Evolutionary conservation across 2,888 invertebrate species (phyloP).

Genomic region (Globia sparganii): DNA sequence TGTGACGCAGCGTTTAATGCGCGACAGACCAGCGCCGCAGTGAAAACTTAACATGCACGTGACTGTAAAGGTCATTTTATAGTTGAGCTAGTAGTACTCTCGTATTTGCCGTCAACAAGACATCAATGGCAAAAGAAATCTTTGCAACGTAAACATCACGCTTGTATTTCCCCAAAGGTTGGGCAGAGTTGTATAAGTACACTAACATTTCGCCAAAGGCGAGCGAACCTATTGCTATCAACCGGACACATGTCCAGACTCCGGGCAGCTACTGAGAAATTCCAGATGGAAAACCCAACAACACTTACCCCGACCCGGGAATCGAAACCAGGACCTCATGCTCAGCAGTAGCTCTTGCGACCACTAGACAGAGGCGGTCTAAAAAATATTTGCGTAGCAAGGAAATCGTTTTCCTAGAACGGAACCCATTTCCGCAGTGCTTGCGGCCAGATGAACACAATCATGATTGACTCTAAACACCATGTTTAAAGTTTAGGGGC

Average conservation of each 20-base stretch:
- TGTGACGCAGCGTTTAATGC: slow-evolving; percentile 76
- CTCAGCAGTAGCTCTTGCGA: no score
- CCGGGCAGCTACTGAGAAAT: not conserved
- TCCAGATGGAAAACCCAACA: not conserved
- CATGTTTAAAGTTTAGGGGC: slow-evolving; percentile 33
- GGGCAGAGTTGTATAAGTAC: not conserved
- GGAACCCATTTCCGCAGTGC: slow-evolving; percentile 50
- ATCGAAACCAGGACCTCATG: not conserved
- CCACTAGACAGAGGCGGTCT: not conserved
- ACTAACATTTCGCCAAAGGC: not conserved
- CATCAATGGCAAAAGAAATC: slow-evolving; percentile 65
- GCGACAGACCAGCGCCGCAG: slow-evolving; percentile 73
- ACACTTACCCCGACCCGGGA: no score
- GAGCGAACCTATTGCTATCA: not conserved
- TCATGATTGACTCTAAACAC: slow-evolving; percentile 54
- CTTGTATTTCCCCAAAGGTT: no score
- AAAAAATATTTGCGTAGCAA: slow-evolving; percentile 55
- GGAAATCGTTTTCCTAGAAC: slow-evolving; percentile 67
- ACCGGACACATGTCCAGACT: not conserved
- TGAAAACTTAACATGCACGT: slow-evolving; percentile 70
- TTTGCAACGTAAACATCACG: slow-evolving; percentile 32
- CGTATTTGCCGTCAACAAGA: slow-evolving; percentile 55
- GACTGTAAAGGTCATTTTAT: slow-evolving; percentile 61
- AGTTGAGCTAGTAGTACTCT: slow-evolving; percentile 20
- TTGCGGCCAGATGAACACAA: slow-evolving; percentile 29